Evolutionary conservation across 2,113 vertebrate genomes (phyloP), one percentile per base, ranked within the genome.

Genomic region (Otocyon megalotis): DNA sequence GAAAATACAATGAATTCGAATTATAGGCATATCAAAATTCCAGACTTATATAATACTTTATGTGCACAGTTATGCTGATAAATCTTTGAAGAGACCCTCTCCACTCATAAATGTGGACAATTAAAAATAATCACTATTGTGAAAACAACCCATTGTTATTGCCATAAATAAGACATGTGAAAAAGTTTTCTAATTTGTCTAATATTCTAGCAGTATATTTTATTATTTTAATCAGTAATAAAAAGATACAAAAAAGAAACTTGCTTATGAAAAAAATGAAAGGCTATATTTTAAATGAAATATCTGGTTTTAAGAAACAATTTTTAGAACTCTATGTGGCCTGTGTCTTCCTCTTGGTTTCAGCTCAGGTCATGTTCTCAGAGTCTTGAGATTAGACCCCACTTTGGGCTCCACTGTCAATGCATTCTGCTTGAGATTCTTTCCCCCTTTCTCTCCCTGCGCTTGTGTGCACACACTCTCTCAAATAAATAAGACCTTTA

Each of bases 151-250:
- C n/a, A 62, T 58, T 80, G 11, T 60, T 72, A 60, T 48, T 80
- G 11, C 1, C 12, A 22, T 50, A 69, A 93, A 89, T 4, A 93
- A 94, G 4, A 50, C 8, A 69, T 24, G n/a, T 28, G 32, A 82
- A 93, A 12, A 93, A 87, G 20, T 90, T 95, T 96, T 86, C 24
- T n/a, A 83, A 86, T 56, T 93, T n/a, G 89, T 28, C 19, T 96
- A 65, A 58, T 91, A 91, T 53, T 88, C 17, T 62, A 72, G 32
- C 13, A 58, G 32, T 67, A 83, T 48, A 92, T 32, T 62, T 88
- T 54, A 17, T 7, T 67, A 60, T 72, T 60, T 54, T 90, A 60
- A 76, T 84, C 28, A 86, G 1, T 79, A 1, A 8, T 93, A 95
- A 96, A 91, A 93, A 71, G 15, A 43, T 37, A 71, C 1, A 77